Percentiles rank a stretch among this genome's conserved stretches.
These are phyloP conservation scores for Mustela nigripes DNA, from an alignment of 2,113 vertebrate genomes.

Conservation along the genomic window DNA sequence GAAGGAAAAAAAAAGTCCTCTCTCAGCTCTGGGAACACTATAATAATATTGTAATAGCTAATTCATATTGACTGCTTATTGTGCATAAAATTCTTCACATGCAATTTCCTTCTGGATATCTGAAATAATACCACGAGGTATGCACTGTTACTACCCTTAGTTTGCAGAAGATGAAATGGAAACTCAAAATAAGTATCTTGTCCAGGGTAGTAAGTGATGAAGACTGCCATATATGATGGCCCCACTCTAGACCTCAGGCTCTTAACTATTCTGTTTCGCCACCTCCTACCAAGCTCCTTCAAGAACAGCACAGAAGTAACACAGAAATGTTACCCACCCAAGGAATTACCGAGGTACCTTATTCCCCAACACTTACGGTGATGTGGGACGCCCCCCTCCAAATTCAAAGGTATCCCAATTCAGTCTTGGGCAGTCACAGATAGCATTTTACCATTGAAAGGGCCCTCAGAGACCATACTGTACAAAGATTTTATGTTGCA, in stretches of 20 bases:
- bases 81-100: background rate
- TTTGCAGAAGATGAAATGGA: background rate
- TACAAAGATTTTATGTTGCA: background rate
- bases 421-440: background rate
- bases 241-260: background rate
- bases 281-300: constrained; percentile 15
- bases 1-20: background rate
- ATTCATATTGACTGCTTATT: background rate
- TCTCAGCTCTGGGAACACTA: constrained; percentile 2
- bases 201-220: background rate
- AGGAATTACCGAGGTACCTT: background rate
- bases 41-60: background rate
- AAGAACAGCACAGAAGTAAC: background rate
- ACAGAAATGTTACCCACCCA: background rate
- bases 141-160: background rate
- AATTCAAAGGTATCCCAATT: background rate
- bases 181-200: constrained; percentile 7
- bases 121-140: constrained; percentile 27
- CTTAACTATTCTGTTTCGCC: background rate
- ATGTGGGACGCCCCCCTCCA: background rate
- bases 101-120: background rate
- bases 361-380: background rate
- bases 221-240: background rate
- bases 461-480: background rate
- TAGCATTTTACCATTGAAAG: constrained; percentile 11